These are phyloP conservation scores for Furcula furcula DNA, from an alignment of 2,888 invertebrate species.

Conservation along the genomic window DNA sequence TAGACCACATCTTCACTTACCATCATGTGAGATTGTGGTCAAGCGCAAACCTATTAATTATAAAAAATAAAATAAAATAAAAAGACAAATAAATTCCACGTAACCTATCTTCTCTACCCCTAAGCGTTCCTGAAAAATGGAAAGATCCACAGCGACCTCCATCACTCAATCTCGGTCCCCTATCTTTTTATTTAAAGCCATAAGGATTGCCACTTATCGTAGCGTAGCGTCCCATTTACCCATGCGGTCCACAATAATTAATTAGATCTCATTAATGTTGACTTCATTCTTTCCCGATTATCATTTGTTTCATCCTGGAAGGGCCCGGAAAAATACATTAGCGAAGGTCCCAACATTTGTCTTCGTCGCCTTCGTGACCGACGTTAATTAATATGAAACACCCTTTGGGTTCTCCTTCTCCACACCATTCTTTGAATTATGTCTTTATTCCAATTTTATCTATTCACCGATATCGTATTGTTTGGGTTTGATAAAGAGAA, in stretches of 20 bases:
- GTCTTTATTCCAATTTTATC: slow-evolving; percentile 42
- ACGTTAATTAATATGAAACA: slow-evolving; percentile 80
- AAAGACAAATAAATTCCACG: not conserved
- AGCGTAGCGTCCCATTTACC: slow-evolving; percentile 27
- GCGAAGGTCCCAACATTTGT: slow-evolving; percentile 67
- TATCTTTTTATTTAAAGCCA: slow-evolving; percentile 10
- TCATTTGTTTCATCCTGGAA: slow-evolving; percentile 75
- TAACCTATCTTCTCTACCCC: not conserved
- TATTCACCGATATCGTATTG: slow-evolving; percentile 20
- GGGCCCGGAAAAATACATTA: slow-evolving; percentile 77
- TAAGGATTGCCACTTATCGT: slow-evolving; percentile 16
- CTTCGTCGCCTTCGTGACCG: slow-evolving; percentile 72
- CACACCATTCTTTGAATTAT: slow-evolving; percentile 63
- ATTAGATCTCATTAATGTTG: slow-evolving; percentile 70
- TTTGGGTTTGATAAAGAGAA: slow-evolving; percentile 13
- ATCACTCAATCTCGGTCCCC: slow-evolving; percentile 18
- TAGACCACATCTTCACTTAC: no score
- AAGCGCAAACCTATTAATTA: no score
- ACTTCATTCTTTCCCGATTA: slow-evolving; percentile 80
- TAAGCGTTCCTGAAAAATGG: slow-evolving; percentile 1
- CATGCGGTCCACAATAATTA: slow-evolving; percentile 56
- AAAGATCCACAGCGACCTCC: not conserved
- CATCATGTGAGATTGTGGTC: no score
- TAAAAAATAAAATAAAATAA: no score
- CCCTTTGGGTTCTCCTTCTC: slow-evolving; percentile 64